A percentile compares a stretch with the other conserved stretches of the same genome.
Evolutionary conservation across 2,888 invertebrate genomes (phyloP).

Genomic region (Lepidocyrtoides sp.): DNA sequence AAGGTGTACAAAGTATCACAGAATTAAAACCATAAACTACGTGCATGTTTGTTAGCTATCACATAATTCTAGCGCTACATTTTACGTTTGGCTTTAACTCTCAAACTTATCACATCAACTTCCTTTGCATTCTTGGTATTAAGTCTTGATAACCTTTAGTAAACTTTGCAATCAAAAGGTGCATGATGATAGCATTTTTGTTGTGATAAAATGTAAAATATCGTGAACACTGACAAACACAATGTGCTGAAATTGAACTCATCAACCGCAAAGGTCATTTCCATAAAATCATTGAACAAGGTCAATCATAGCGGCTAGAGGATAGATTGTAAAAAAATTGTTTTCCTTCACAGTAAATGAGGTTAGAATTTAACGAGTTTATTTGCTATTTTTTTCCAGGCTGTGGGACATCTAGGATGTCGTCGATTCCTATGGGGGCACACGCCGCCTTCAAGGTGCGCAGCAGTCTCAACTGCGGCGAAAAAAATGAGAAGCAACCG

Average conservation of each 20-base stretch:
- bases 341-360: too few species aligned
- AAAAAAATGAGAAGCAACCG: conserved; percentile 63
- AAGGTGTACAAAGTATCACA: too few species aligned
- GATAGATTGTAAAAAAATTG: neutral
- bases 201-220: neutral
- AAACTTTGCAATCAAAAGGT: neutral
- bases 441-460: conserved; percentile 92
- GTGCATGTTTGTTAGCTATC: neutral
- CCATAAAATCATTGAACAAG: neutral
- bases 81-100: neutral
- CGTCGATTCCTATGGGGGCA: conserved; percentile 92
- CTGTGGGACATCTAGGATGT: conserved; percentile 88
- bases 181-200: neutral
- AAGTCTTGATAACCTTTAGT: neutral
- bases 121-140: neutral
- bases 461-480: conserved; percentile 87
- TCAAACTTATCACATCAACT: neutral
- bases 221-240: neutral
- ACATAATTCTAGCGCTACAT: too few species aligned
- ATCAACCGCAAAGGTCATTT: neutral
- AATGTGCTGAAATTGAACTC: neutral
- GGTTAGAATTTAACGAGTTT: too few species aligned
- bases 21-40: neutral
- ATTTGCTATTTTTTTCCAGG: conserved; percentile 64
- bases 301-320: conserved; percentile 3